Evolutionary conservation across 2,113 vertebrate species (phyloP), one percentile per base, ranked within the genome.

Genomic region (Andinoacara biseriatus): DNA sequence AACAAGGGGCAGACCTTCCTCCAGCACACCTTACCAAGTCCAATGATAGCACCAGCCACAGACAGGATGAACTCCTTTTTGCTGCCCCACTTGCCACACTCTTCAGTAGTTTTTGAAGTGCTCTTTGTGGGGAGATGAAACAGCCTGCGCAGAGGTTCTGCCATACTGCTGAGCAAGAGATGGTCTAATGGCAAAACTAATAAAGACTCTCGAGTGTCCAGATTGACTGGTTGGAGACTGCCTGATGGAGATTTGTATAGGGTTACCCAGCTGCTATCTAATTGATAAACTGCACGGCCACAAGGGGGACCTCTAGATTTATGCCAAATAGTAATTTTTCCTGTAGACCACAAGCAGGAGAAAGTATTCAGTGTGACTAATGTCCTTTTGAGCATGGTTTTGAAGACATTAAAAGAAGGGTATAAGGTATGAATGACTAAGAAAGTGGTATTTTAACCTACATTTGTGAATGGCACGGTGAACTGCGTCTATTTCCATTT

Each of bases 21-120:
- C 93, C 94, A 94, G 82, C 93, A 94, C n/a, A 95, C 69, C 1
- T 95, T 95, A 67, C 93, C 94, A 0, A 94, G 88, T 81, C 94
- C 93, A 59, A 95, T 90, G 63, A 94, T 88, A 49, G 92, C 91
- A 54, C 93, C 93, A 11, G 92, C 92, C 58, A 90, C 87, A 67
- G 93, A 90, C 13, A 94, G 74, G 61, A 95, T 85, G 78, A 94
- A 95, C 80, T 94, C 94, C 18, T 22, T 87, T 74, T 95, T 94
- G 58, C 69, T 94, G 0, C 49, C 84, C 94, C 94, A 95, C 31
- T 93, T 90, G 38, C 91, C 93, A 5, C 94, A 91, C 24, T 93
- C 89, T 62, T 82, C 20, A 2, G 78, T 49, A 60, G 57, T 38
- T 35, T 54, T 63, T 33, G 78, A 60, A 52, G 80, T 8, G 0